Conservation (phyloP, 2,888 invertebrate species). For the Conops quadrifasciatus region DNA sequence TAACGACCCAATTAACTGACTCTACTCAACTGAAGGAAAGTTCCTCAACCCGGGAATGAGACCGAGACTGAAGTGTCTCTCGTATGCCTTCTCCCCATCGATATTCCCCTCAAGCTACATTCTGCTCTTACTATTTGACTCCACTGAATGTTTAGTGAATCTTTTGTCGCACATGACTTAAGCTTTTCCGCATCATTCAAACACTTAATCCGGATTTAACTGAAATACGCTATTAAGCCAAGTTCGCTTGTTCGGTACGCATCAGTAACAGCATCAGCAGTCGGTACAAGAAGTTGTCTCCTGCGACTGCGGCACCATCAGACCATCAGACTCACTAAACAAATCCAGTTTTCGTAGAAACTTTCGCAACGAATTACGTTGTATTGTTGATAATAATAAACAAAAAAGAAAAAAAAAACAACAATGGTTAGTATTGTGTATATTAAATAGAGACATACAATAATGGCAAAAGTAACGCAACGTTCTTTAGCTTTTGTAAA, state of each 20-base stretch:
- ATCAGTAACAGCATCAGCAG: neutral
- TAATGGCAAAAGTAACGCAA: neutral
- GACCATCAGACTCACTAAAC: neutral
- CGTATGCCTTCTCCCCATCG: neutral
- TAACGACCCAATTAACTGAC: conserved; percentile 12
- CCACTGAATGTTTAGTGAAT: conserved; percentile 20
- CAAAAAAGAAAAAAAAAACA: conserved; percentile 1
- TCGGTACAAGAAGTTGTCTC: no score
- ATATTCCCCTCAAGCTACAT: neutral
- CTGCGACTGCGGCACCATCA: neutral
- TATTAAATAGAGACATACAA: neutral
- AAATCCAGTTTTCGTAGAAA: neutral
- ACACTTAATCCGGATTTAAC: conserved; percentile 38
- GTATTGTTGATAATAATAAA: neutral
- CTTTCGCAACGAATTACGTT: neutral
- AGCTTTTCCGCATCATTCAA: conserved; percentile 38
- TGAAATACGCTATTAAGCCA: conserved; percentile 33
- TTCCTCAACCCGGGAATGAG: no score
- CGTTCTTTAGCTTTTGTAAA: neutral
- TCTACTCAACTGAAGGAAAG: no score
- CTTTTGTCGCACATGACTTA: conserved; percentile 38
- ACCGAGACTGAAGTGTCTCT: no score
- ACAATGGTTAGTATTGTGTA: neutral
- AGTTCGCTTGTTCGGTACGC: conserved; percentile 12
- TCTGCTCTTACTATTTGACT: neutral